Evolutionary conservation across 1,140 invertebrate genomes (phyloP).

Genomic region (Meloidogyne floridensis): DNA sequence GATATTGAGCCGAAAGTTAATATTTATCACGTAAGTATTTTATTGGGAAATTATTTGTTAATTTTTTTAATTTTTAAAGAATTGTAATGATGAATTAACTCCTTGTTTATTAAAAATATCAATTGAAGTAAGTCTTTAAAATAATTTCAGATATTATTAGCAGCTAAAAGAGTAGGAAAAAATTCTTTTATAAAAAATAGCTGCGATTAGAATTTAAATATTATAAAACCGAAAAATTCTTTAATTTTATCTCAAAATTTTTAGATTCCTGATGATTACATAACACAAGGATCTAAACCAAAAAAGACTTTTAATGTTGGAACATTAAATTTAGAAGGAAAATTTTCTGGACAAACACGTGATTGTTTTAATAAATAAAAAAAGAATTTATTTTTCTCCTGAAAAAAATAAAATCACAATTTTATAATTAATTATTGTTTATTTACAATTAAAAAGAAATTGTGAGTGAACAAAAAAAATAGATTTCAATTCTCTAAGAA

Average conservation of each 20-base stretch:
- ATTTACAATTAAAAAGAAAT: no score
- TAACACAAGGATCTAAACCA: conserved; percentile 35
- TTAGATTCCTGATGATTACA: conserved; percentile 47
- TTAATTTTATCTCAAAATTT: conserved; percentile 34
- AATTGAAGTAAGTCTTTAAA: conserved; percentile 23
- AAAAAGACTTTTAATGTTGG: conserved; percentile 45
- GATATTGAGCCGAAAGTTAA: conserved; percentile 62
- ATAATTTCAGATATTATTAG: no score
- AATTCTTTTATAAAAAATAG: no score
- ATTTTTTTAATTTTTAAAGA: background rate
- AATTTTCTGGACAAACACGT: conserved; percentile 37
- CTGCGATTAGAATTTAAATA: no score
- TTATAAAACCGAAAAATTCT: conserved; percentile 19
- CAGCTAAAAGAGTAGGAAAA: no score
- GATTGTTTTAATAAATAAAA: conserved; percentile 29
- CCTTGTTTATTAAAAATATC: conserved; percentile 27
- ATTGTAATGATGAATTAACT: conserved; percentile 31
- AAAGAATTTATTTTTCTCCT: background rate
- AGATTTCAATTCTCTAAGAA: no score
- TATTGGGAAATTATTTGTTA: background rate
- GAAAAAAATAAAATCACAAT: no score
- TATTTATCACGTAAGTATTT: conserved; percentile 37
- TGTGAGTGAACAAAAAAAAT: no score
- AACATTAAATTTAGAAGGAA: conserved; percentile 40
- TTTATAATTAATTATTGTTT: no score